These are phyloP conservation scores for Standfussiana lucernea DNA, from an alignment of 2,888 invertebrate genomes.

Conservation along the genomic window DNA sequence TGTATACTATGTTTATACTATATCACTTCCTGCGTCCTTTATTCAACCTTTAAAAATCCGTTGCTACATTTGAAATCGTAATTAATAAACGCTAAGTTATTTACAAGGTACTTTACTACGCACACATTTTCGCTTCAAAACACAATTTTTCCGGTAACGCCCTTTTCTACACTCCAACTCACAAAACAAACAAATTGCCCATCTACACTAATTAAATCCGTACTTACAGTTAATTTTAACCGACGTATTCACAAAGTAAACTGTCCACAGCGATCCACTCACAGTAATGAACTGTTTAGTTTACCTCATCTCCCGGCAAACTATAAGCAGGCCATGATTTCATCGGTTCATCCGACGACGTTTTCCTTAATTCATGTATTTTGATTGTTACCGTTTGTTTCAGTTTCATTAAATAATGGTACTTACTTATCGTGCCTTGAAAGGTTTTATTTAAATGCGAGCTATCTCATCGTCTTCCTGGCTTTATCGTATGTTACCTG, in stretches of 20 bases:
- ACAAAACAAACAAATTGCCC: neutral
- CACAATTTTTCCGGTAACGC: neutral
- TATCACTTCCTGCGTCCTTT: neutral
- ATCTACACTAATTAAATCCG: neutral
- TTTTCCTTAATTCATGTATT: constrained; percentile 64
- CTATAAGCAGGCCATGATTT: constrained; percentile 59
- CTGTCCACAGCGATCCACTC: constrained; percentile 18
- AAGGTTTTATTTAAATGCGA: neutral
- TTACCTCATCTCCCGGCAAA: constrained; percentile 23
- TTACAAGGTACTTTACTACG: neutral
- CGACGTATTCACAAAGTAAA: neutral
- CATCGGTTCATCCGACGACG: constrained; percentile 46
- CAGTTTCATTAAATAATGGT: constrained; percentile 11
- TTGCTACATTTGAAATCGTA: neutral
- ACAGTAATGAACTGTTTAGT: constrained; percentile 32
- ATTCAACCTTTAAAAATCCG: neutral
- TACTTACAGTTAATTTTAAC: constrained; percentile 49
- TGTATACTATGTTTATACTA: neutral
- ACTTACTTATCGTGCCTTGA: constrained; percentile 3
- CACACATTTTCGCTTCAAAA: neutral
- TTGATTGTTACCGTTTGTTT: constrained; percentile 15
- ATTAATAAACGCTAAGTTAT: neutral
- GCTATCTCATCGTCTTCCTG: neutral
- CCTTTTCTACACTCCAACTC: neutral
- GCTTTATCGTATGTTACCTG: neutral